Evolutionary conservation across 1,140 invertebrate species (phyloP), one percentile per base, ranked within the genome.

Genomic region (Ectropis grisescens): DNA sequence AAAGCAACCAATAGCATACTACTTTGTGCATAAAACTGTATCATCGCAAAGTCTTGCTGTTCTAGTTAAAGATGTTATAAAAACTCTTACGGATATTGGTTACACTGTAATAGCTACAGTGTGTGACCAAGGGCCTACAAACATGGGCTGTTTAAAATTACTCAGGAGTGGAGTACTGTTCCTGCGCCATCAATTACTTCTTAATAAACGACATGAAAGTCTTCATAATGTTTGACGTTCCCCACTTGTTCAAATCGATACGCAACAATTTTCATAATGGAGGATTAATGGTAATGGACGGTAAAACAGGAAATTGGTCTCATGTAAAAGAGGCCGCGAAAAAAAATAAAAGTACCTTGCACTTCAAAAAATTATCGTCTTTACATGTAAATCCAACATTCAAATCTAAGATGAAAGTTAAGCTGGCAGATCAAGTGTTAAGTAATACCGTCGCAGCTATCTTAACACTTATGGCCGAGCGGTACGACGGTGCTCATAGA

Each of bases 121-220:
- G 8, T 47, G 44, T 10, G 35, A 57, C 14, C 44, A 48, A 31
- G 37, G 37, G 5, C 25, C 39, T n/a, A 41, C 41, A 15, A 47
- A 51, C 33, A 11, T 52, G 11, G 43, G 39, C 5, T 40, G 38
- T 2, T 10, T 49, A 3, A 19, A 19, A 4, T 28, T 34, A 3
- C 14, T 38, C 1, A 41, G 11, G 29, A 29, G 10, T 33, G 28
- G 9, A 13, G 11, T 22, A 16, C 25, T 2, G 26, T 10, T 8
- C 8, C 16, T 19, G 16, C 8, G 3, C 3, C 3, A 4, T 26
- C 7, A 44, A 44, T 30, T 38, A 29, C 26, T 44, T 44, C 22
- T 16, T 31, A 15, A 4, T 44, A 26, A 31, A 34, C 11, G 11
- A 12, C 11, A 22, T 38, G 25, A 34, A 44, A 27, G 27, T 44